These are phyloP conservation scores for Typhlomys cinereus DNA, from an alignment of 2,113 vertebrate species.

Conservation along the genomic window DNA sequence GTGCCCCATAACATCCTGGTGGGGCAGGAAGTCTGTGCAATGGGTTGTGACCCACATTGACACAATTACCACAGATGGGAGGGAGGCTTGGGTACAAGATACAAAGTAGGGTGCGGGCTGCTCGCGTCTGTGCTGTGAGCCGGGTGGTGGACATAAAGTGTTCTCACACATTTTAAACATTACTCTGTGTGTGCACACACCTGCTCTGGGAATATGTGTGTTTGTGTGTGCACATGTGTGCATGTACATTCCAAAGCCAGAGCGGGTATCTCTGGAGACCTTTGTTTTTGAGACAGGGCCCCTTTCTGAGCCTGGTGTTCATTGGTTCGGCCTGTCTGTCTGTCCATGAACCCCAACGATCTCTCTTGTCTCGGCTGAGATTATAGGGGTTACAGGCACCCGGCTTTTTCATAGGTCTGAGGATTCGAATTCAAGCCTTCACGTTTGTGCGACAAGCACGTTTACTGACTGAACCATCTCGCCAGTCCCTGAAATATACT, in stretches of 20 bases:
- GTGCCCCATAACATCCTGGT: neutral
- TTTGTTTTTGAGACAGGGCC: neutral
- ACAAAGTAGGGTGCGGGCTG: neutral
- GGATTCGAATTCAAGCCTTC: neutral
- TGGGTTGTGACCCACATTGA: neutral
- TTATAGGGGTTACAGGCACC: neutral
- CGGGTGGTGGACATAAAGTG: neutral
- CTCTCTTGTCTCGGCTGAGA: neutral
- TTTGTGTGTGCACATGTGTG: too few relatives aligned
- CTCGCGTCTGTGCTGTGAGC: neutral
- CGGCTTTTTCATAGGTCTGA: neutral
- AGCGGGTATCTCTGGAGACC: too few relatives aligned
- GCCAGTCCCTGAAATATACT: neutral
- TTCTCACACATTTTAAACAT: too few relatives aligned
- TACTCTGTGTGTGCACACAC: too few relatives aligned
- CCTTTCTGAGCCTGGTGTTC: neutral
- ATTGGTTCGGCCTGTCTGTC: neutral
- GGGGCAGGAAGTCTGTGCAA: neutral
- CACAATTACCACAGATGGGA: neutral
- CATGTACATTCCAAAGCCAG: too few relatives aligned
- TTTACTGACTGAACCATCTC: neutral
- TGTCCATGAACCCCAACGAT: neutral
- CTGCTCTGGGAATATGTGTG: too few relatives aligned
- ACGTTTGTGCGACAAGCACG: neutral
- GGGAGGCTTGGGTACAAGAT: rapidly evolving